Percentiles rank a stretch among this genome's conserved stretches.
These are phyloP conservation scores for Bombus superbus DNA, from an alignment of 1,140 invertebrate genomes.

Conservation along the genomic window DNA sequence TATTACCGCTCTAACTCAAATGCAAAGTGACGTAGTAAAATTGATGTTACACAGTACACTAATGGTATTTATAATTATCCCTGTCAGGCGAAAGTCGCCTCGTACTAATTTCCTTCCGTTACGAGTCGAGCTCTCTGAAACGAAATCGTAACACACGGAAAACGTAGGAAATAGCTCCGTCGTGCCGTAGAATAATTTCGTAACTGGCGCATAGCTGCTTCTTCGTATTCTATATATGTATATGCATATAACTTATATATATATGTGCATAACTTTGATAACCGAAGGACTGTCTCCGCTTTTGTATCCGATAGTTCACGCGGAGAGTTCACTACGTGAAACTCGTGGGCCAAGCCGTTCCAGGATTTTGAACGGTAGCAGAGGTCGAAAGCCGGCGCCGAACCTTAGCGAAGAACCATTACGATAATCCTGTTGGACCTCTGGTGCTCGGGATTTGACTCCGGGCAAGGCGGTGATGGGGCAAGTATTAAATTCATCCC, in stretches of 20 bases:
- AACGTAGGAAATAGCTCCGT: not conserved
- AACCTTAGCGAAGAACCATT: conserved; percentile 71
- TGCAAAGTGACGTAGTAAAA: conserved; percentile 13
- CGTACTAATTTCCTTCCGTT: not conserved
- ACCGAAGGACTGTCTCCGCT: conserved; percentile 13
- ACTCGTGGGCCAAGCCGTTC: conserved; percentile 25
- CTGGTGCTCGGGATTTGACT: conserved; percentile 62
- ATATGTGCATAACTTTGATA: not conserved
- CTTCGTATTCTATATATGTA: not conserved
- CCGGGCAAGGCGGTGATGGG: conserved; percentile 38
- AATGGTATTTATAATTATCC: not conserved
- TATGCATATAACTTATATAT: not conserved
- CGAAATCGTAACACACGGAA: not conserved
- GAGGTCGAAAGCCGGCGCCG: conserved; percentile 59
- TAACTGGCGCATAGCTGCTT: not conserved
- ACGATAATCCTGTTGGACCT: conserved; percentile 75
- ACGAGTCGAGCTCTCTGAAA: not conserved
- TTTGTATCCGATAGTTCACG: conserved; percentile 1
- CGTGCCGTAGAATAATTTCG: not conserved
- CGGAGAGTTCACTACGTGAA: not conserved
- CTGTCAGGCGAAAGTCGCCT: not conserved
- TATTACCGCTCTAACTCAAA: not conserved
- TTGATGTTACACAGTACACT: not conserved
- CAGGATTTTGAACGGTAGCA: conserved; percentile 49
- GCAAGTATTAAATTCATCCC: conserved; percentile 47